These are phyloP conservation scores for Bursaphelenchus mucronatus DNA, from an alignment of 1,140 invertebrate genomes.

Conservation along the genomic window DNA sequence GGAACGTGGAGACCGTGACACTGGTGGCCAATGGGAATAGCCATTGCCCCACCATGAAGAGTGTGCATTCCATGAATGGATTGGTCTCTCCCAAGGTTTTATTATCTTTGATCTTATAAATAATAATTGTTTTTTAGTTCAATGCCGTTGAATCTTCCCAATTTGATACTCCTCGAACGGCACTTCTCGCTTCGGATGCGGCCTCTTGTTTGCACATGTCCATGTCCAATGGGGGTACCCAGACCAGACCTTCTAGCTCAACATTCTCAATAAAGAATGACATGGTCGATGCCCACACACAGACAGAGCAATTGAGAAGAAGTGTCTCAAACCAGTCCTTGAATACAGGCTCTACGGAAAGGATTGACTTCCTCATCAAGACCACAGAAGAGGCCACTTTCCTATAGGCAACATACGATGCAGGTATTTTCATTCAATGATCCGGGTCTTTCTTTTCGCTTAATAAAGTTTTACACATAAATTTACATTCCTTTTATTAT, in stretches of 20 bases:
- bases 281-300: slow-evolving; percentile 9
- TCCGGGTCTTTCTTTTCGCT: no score
- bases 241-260: not conserved
- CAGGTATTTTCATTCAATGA: no score
- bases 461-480: no score
- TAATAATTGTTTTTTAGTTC: not conserved
- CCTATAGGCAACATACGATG: not conserved
- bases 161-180: no score
- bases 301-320: slow-evolving; percentile 7
- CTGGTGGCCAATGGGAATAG: slow-evolving; percentile 19
- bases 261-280: slow-evolving; percentile 5
- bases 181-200: no score
- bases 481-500: no score
- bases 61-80: slow-evolving; percentile 12
- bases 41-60: slow-evolving; percentile 14
- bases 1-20: slow-evolving; percentile 8
- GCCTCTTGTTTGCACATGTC: slow-evolving; percentile 9
- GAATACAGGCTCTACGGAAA: slow-evolving; percentile 8
- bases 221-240: not conserved
- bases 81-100: not conserved
- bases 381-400: slow-evolving; percentile 15
- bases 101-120: not conserved
- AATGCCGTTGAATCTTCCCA: no score
- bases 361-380: slow-evolving; percentile 3
- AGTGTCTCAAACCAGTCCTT: not conserved